Percentiles rank a stretch among this genome's conserved stretches.
Conservation (phyloP, 2,797 vertebrate genomes). For the Muscicapa comitata region DNA sequence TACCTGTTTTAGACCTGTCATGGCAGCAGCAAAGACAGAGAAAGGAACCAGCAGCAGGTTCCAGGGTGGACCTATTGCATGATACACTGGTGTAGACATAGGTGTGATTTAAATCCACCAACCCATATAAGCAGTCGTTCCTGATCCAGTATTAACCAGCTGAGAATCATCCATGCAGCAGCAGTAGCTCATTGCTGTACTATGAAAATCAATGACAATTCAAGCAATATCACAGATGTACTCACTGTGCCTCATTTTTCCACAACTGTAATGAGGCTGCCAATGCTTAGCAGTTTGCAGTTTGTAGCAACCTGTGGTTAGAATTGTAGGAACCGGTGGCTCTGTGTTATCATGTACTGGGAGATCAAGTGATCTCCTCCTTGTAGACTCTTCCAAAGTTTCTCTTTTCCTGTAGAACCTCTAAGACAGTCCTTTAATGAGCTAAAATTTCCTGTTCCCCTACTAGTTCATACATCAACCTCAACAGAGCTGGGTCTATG, state of each 20-base stretch:
- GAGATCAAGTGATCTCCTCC: background rate
- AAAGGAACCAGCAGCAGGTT: background rate
- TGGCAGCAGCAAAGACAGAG: background rate
- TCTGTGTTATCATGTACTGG: background rate
- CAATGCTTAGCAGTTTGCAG: background rate
- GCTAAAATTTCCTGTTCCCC: background rate
- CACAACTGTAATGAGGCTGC: background rate
- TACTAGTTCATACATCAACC: background rate
- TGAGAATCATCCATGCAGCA: background rate
- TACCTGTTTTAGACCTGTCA: background rate
- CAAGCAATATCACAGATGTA: background rate
- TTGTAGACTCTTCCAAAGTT: background rate
- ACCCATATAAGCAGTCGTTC: background rate
- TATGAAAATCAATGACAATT: background rate
- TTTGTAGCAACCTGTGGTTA: background rate
- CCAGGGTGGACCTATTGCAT: background rate
- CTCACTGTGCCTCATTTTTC: background rate
- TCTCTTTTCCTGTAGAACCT: background rate
- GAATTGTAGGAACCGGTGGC: fast-evolving
- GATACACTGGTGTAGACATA: background rate
- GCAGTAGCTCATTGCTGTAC: background rate
- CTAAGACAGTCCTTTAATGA: background rate
- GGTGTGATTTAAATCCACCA: background rate
- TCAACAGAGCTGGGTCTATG: background rate
- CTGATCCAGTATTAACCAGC: background rate